Evolutionary conservation across 2,888 invertebrate genomes (phyloP).

Genomic region (Agapetus fuscipes): DNA sequence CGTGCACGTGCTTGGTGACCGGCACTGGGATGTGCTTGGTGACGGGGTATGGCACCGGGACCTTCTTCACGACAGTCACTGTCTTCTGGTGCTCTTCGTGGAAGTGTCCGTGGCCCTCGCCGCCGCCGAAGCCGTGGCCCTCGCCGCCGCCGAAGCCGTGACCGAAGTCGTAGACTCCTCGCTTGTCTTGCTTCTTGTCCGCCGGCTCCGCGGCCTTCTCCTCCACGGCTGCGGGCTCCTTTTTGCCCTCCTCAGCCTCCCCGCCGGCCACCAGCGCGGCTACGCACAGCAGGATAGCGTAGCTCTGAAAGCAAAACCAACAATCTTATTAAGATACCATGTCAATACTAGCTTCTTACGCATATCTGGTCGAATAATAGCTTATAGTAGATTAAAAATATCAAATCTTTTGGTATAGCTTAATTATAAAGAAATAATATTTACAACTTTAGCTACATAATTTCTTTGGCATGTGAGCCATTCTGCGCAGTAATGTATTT

Average conservation of each 20-base stretch:
- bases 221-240: constrained; percentile 24
- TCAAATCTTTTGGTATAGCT: too few species aligned
- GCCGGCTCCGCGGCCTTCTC: constrained; percentile 34
- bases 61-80: constrained; percentile 60
- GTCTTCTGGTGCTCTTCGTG: constrained; percentile 51
- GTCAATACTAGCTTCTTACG: too few species aligned
- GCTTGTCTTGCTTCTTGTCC: constrained; percentile 46
- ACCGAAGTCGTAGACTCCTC: constrained; percentile 42
- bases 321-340: too few species aligned
- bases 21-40: constrained; percentile 59
- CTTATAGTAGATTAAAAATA: too few species aligned
- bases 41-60: constrained; percentile 63
- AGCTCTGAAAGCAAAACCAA: constrained; percentile 27
- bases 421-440: too few species aligned
- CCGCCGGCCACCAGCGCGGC: constrained; percentile 47
- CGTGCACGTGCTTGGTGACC: constrained; percentile 56
- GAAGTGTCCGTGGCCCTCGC: constrained; percentile 26
- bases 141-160: constrained; percentile 36
- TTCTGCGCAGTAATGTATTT: too few species aligned
- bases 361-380: too few species aligned
- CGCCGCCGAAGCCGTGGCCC: constrained; percentile 26
- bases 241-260: constrained; percentile 44
- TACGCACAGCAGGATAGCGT: constrained; percentile 20
- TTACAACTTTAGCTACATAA: too few species aligned
- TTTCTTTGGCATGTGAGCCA: too few species aligned